Conservation (phyloP, 2,888 invertebrate species). For the Conus canariensis region DNA sequence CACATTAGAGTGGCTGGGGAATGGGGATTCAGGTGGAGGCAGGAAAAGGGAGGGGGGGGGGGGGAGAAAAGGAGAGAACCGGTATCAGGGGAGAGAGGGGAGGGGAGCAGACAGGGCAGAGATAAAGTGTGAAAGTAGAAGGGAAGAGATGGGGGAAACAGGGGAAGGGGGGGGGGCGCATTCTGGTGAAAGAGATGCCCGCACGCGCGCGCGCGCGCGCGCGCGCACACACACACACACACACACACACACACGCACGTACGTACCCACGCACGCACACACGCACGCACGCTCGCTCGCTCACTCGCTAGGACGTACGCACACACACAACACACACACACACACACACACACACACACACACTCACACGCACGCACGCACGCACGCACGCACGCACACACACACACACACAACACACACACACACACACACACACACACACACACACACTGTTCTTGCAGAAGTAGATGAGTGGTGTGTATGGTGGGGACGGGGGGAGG, state of each 20-base stretch:
- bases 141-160: too few species aligned
- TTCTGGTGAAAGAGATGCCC: too few species aligned
- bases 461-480: too few species aligned
- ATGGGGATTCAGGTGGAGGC: too few species aligned
- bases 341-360: neutral
- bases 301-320: neutral
- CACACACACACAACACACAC: neutral
- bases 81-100: too few species aligned
- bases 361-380: neutral
- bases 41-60: too few species aligned
- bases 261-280: neutral
- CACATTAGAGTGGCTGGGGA: neutral
- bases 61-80: too few species aligned
- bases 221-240: neutral
- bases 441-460: neutral
- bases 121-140: too few species aligned
- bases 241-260: neutral
- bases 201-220: too few species aligned
- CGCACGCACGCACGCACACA: neutral
- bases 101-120: too few species aligned
- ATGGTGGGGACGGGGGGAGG: too few species aligned
- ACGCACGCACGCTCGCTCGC: neutral
- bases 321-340: neutral
- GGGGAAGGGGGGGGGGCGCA: too few species aligned
- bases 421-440: slow-evolving; percentile 13